Evolutionary conservation across 2,797 vertebrate genomes (phyloP), one percentile per base, ranked within the genome.

Genomic region (Cyprinodon diabolis): DNA sequence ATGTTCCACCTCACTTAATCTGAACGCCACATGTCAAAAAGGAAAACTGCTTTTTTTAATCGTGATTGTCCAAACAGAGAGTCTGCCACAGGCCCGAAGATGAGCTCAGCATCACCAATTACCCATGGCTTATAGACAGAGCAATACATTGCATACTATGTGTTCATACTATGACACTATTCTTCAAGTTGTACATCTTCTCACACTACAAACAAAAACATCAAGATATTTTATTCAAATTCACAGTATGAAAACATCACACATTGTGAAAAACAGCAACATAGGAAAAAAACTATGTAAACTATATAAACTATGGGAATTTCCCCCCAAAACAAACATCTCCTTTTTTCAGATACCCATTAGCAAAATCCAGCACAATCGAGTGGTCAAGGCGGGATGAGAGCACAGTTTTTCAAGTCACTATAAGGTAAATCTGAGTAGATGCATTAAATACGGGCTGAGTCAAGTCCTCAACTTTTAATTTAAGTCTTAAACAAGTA

Each of bases 41-140:
- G 66, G 48, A 49, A 58, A 47, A 56, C 67, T 35, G 68, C 57
- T 30, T 51, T 81, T 83, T 72, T 68, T 54, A 84, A 69, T 37
- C 49, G n/a, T 17, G 40, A 58, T 66, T 80, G 71, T 77, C 51
- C 30, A 73, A 74, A 79, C 5, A 47, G 58, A 70, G 66, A 66
- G 14, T 78, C 78, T 72, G 54, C 63, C 75, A 77, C 68, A 48
- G 75, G 71, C 75, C 69, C 75, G 69, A 71, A 13, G 78, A 81
- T 60, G 60, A 71, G 66, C n/a, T 47, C 63, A 71, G 69, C 72
- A 78, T 83, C 71, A 35, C 49, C 62, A 78, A 75, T 82, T 74
- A 90, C 69, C 66, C 48, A 67, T 66, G 17, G 4, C 68, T 67
- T 66, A 86, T 68, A 73, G 80, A 85, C 58, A 68, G 74, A 60